Percentiles rank a stretch among this genome's conserved stretches.
These are phyloP conservation scores for Hydra vulgaris DNA, from an alignment of 30 jellyfish, hydroid and myxozoan genomes.

Conservation along the genomic window DNA sequence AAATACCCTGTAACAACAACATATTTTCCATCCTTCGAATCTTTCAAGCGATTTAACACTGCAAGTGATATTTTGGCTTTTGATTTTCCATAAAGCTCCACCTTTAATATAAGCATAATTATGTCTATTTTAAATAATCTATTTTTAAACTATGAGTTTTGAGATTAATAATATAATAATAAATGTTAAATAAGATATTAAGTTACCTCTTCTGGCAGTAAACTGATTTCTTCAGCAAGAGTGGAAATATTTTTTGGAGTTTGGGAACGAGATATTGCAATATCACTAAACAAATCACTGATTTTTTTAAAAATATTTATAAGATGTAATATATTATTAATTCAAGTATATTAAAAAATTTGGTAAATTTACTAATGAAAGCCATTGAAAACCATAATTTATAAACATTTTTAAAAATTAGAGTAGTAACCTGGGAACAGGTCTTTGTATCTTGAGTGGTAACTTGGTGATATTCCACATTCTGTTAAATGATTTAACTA, in stretches of 20 bases:
- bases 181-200: no score
- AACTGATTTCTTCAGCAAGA: conserved; percentile 57
- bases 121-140: no score
- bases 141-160: no score
- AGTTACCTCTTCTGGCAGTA: conserved; percentile 73
- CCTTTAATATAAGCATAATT: no score
- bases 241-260: conserved; percentile 68
- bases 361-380: background rate
- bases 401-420: no score
- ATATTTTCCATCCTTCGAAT: conserved; percentile 72
- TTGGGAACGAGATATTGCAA: conserved; percentile 70
- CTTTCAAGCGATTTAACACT: conserved; percentile 54
- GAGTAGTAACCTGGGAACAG: background rate
- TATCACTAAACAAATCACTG: conserved; percentile 44
- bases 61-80: conserved; percentile 80
- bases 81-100: conserved; percentile 82
- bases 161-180: no score
- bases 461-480: background rate
- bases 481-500: no score
- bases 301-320: no score
- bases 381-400: no score
- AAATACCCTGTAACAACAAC: conserved; percentile 95
- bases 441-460: background rate
- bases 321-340: no score
- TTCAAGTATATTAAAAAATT: no score